Conservation (phyloP, 2,797 vertebrate species). For the Oreochromis mossambicus region DNA sequence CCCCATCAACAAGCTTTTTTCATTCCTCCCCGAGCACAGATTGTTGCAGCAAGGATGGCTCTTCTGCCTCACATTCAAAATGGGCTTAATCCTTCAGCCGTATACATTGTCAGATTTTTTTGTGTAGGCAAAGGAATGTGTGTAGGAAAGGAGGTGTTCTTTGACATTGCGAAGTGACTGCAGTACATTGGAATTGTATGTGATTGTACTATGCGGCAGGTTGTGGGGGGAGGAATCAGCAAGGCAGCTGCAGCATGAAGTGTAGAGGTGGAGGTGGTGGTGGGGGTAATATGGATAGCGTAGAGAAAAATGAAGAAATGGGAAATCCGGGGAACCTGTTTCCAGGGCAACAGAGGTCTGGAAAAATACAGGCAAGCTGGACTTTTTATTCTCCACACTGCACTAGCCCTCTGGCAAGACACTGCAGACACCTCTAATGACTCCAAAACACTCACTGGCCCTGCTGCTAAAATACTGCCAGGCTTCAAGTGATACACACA, state of each 20-base stretch:
- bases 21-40: slow-evolving; percentile 33
- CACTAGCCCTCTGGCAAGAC: slow-evolving; percentile 68
- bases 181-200: slow-evolving; percentile 65
- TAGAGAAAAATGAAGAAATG: slow-evolving; percentile 75
- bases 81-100: slow-evolving; percentile 25
- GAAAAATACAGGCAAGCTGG: slow-evolving; percentile 71
- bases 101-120: slow-evolving; percentile 21
- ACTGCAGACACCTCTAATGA: slow-evolving; percentile 63
- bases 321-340: slow-evolving; percentile 81
- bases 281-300: slow-evolving; percentile 69
- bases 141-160: slow-evolving; percentile 6
- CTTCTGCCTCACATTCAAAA: slow-evolving; percentile 17
- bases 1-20: background rate
- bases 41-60: slow-evolving; percentile 18
- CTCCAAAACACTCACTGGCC: slow-evolving; percentile 19
- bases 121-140: background rate
- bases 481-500: background rate
- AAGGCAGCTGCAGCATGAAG: slow-evolving; percentile 24
- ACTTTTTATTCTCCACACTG: slow-evolving; percentile 63
- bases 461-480: slow-evolving; percentile 14
- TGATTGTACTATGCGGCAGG: slow-evolving; percentile 73
- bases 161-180: slow-evolving; percentile 80
- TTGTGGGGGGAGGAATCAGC: slow-evolving; percentile 66
- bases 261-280: slow-evolving; percentile 7
- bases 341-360: slow-evolving; percentile 83